These are phyloP conservation scores for Bradypodion pumilum DNA, from an alignment of 2,797 vertebrate genomes.

Conservation along the genomic window DNA sequence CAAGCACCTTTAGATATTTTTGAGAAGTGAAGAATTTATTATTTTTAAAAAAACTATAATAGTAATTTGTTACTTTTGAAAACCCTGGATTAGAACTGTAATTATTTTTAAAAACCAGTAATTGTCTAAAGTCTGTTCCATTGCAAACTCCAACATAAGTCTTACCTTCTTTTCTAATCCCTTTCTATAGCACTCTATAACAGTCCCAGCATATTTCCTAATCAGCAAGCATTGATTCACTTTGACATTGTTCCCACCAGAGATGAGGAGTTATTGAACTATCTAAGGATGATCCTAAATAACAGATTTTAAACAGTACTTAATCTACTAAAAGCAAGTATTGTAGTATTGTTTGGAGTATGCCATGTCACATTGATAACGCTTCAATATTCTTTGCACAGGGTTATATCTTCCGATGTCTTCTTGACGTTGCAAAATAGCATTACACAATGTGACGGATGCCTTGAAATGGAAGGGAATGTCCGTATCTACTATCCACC, in stretches of 20 bases:
- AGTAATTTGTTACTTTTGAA: too few relatives aligned
- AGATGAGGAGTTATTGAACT: constrained; percentile 67
- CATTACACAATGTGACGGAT: constrained; percentile 56
- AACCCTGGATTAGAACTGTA: too few relatives aligned
- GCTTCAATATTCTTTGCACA: constrained; percentile 52
- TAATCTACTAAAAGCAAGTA: constrained; percentile 69
- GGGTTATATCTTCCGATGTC: constrained; percentile 54
- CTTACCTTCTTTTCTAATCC: constrained; percentile 44
- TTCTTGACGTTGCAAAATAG: constrained; percentile 28
- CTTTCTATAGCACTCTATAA: constrained; percentile 65
- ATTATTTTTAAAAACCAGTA: too few relatives aligned
- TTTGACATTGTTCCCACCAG: constrained; percentile 62
- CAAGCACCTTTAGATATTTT: too few relatives aligned
- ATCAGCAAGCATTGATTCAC: constrained; percentile 64
- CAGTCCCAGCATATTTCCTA: constrained; percentile 59
- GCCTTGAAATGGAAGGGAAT: constrained; percentile 62
- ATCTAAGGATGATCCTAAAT: constrained; percentile 73
- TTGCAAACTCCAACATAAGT: neutral
- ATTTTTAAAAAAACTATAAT: too few relatives aligned
- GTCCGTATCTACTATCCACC: constrained; percentile 51
- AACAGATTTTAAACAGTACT: constrained; percentile 70
- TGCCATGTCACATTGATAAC: constrained; percentile 59
- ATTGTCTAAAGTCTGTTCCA: too few relatives aligned
- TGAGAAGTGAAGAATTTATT: too few relatives aligned
- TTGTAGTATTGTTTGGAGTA: constrained; percentile 63